Evolutionary conservation across 2,888 invertebrate species (phyloP), one percentile per base, ranked within the genome.

Genomic region (Spisula subtruncata): DNA sequence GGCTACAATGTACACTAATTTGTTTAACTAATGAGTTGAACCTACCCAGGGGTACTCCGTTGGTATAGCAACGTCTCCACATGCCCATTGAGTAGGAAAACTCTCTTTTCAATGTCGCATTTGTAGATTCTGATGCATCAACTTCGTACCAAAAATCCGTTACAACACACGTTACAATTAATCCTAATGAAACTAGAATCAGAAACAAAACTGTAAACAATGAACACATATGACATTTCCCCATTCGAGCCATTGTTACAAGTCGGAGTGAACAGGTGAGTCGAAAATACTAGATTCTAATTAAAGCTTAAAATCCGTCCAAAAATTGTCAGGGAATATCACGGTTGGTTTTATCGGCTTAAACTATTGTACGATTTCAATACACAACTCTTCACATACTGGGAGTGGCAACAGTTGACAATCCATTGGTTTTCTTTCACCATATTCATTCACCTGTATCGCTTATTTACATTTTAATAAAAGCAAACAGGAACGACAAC

Each of bases 41-140:
- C 93, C 80, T 93, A 94, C 94, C 91, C 35, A 87, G 41, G 8
- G 94, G 93, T 0, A 93, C 87, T 10, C 88, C 91, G 35, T 93
- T 75, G 56, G 87, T 87, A 83, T 94, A 94, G 90, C 94, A 94
- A 86, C 92, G 93, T 75, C 93, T 90, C 94, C 94, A 94, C 93
- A 94, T 93, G 41, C 94, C 94, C 32, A 93, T 89, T 32, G 87
- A 71, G 82, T 93, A 94, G 1, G 93, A 90, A 87, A 84, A 93
- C 20, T 88, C 81, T 75, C 91, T 91, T 82, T 79, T 56, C 1
- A 93, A 41, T 0, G 93, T 93, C 1, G 32, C 75, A 75, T 75
- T 75, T 0, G 14, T 75, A 1, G 35, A 32, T 16, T 75, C 75
- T 25, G 60, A 4, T 6, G 60, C 60, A 8, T 66, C 60, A 10